Base-by-base conservation (phyloP, 2,113 vertebrate genomes). In the Nothobranchius kuhntae region DNA sequence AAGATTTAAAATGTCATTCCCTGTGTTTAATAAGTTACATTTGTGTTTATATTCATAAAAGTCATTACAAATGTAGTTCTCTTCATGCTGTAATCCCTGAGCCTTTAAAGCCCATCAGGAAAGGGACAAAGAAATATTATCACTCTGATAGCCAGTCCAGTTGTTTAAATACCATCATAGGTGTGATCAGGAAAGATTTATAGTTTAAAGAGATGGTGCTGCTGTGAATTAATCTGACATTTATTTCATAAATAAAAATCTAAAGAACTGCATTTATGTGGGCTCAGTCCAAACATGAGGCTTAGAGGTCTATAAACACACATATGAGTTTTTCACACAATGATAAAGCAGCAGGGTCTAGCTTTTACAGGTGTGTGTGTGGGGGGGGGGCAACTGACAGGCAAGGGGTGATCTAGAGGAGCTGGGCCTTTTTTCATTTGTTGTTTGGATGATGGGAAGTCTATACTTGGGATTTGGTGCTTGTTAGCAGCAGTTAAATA, bases 161-260 rank as follows among this genome's bases (percentile, higher is more conserved):
- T 83, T 81, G 73, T 83, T 87, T 87, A 87, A 88, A 89, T 87
- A 87, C 68, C 86, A 87, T 83, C 75, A 73, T 66, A 83, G 80
- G 77, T 84, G 84, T 81, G 86, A 86, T 78, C 17, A n/a, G 67
- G 52, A 56, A 62, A 79, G 77, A 87, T 89, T 84, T 89, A 90
- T 78, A 62, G 60, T 83, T 78, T 68, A 64, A 83, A 85, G 71
- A 84, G 71, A 80, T 69, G 61, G 55, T 77, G 77, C 75, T 66
- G 63, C 55, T 21, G 21, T 21, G 68, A 67, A 86, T 89, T 87
- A 89, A 83, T 83, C 54, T 87, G 89, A 89, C 87, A 90, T 90
- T 89, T 89, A 88, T 40, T 38, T 55, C 3, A 45, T 11, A 45
- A 45, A 45, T 45, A 45, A 24, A 54, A 7, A 14, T 30, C 36